Evolutionary conservation across 2,113 vertebrate species (phyloP).

Genomic region (Sphaerodactylus townsendi): DNA sequence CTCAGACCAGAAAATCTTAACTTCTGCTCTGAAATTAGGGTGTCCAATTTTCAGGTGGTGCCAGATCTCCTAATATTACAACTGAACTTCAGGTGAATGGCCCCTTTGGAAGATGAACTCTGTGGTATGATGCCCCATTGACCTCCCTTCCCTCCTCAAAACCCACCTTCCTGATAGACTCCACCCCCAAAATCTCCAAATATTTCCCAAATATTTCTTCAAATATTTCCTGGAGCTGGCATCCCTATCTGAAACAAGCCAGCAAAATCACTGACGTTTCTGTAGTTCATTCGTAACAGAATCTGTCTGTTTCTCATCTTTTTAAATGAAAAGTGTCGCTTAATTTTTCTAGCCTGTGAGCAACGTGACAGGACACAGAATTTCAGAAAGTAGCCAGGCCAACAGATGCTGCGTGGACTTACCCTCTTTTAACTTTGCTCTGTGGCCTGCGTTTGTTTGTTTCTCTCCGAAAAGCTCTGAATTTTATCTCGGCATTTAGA

Average conservation of each 20-base stretch:
- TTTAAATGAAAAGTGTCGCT: background rate
- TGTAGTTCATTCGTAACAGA: too few species aligned
- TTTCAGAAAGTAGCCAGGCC: background rate
- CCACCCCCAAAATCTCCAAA: too few species aligned
- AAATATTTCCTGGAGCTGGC: too few species aligned
- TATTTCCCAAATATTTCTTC: too few species aligned
- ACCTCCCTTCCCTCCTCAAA: too few species aligned
- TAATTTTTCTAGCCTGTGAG: background rate
- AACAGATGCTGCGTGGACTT: background rate
- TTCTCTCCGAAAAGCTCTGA: constrained; percentile 31
- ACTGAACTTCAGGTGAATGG: too few species aligned
- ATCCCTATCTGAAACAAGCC: background rate
- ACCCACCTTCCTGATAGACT: too few species aligned
- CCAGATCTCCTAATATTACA: too few species aligned
- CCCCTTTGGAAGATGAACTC: too few species aligned
- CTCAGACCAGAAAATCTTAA: background rate
- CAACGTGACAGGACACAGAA: background rate
- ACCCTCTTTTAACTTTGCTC: background rate
- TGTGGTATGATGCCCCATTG: too few species aligned
- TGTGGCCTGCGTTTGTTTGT: background rate
- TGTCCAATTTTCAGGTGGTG: too few species aligned
- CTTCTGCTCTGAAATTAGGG: background rate
- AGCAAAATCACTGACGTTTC: background rate
- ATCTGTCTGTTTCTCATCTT: background rate
- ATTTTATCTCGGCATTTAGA: constrained; percentile 41